phyloP scores from a whole-genome alignment of 2,113 vertebrate species.

The Stercorarius parasiticus region DNA sequence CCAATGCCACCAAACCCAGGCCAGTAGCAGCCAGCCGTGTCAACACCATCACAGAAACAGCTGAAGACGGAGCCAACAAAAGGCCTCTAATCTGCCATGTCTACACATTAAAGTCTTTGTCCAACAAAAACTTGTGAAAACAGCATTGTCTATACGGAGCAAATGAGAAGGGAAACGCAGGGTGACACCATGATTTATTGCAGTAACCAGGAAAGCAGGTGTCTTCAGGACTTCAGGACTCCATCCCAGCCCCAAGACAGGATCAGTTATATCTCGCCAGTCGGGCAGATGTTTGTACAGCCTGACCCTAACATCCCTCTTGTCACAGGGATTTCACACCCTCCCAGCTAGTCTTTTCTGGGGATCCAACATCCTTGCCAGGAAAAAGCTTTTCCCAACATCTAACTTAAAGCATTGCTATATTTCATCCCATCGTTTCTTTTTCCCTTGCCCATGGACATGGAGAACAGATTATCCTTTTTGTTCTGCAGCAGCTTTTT shows the following conservation, averaged over 20 bases:
- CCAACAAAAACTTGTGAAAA: background rate
- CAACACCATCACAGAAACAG: fast-evolving
- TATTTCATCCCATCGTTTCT: background rate
- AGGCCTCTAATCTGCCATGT: background rate
- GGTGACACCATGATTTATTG: background rate
- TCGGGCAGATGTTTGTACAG: background rate
- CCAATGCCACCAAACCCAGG: fast-evolving
- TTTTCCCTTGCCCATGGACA: background rate
- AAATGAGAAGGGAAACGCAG: background rate
- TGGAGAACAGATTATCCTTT: background rate
- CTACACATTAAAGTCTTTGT: background rate
- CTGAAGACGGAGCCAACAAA: background rate
- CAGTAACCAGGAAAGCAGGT: background rate
- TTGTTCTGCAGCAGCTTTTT: background rate
- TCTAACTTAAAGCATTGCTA: background rate
- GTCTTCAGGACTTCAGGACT: background rate
- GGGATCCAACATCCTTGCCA: background rate
- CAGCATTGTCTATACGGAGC: background rate
- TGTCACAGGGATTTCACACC: background rate
- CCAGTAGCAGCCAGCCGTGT: background rate
- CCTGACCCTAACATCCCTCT: background rate
- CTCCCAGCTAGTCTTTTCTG: background rate
- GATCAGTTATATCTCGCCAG: background rate
- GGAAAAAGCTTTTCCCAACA: background rate
- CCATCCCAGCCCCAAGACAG: background rate